A percentile compares a stretch with the other conserved stretches of the same genome.
Evolutionary conservation across 2,888 invertebrate species (phyloP).

Genomic region (Petrolisthes cinctipes): DNA sequence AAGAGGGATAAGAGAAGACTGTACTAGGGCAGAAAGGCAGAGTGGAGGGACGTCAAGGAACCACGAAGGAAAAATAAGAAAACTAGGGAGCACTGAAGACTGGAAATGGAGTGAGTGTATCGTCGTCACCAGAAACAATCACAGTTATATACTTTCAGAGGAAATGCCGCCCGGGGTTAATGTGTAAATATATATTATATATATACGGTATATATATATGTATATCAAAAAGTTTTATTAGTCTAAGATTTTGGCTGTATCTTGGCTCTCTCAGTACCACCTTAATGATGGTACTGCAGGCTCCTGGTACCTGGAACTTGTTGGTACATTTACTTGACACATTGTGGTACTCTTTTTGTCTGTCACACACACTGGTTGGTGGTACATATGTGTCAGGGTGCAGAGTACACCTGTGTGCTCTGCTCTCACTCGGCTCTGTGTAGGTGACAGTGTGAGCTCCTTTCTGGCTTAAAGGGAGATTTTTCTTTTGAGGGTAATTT

Average conservation of each 20-base stretch:
- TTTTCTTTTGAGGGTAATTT: too few species aligned
- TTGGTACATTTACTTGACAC: background rate
- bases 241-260: conserved; percentile 8
- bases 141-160: background rate
- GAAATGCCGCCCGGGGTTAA: background rate
- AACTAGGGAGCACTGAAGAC: too few species aligned
- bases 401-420: too few species aligned
- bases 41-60: too few species aligned
- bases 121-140: too few species aligned
- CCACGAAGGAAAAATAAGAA: too few species aligned
- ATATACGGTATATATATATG: conserved; percentile 2
- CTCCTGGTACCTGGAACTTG: background rate
- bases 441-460: too few species aligned
- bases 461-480: too few species aligned
- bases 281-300: background rate
- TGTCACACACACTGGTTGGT: background rate
- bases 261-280: conserved; percentile 7
- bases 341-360: background rate
- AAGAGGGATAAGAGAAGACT: too few species aligned
- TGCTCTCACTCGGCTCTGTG: too few species aligned
- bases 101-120: too few species aligned
- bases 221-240: conserved; percentile 3
- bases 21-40: too few species aligned
- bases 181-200: conserved; percentile 21
- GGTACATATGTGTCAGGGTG: background rate